A percentile compares a stretch with the other conserved stretches of the same genome.
Conservation (phyloP, 2,113 vertebrate genomes). For the Dipodomys ordii region DNA sequence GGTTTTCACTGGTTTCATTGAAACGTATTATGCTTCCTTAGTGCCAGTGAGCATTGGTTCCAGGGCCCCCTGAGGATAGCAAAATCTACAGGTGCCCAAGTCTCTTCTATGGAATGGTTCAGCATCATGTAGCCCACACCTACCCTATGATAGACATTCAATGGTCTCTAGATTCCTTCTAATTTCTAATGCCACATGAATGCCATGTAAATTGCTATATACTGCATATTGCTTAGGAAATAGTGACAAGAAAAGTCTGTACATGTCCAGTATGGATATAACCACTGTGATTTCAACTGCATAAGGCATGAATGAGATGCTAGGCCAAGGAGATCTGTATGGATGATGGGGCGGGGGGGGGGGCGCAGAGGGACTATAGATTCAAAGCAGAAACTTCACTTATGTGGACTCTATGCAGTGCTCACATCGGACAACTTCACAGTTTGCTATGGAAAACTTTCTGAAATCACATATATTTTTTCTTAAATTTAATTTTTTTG, state of each 20-base stretch:
- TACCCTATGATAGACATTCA: background rate
- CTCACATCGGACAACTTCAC: background rate
- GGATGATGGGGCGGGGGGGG: too few relatives aligned
- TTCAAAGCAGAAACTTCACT: background rate
- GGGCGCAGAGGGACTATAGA: background rate
- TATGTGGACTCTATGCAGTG: too few relatives aligned
- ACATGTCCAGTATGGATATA: background rate
- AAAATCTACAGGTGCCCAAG: background rate
- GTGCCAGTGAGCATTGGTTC: background rate
- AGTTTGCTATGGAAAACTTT: background rate
- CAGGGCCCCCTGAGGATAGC: background rate
- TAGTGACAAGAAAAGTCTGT: background rate
- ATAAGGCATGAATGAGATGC: background rate
- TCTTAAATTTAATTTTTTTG: background rate
- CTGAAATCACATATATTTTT: background rate
- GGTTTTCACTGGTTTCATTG: background rate
- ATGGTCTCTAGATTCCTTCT: too few relatives aligned
- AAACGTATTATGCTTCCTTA: background rate
- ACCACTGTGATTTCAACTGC: background rate
- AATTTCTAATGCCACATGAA: fast-evolving
- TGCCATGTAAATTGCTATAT: background rate
- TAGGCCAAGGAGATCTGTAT: fast-evolving
- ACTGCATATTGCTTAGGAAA: background rate
- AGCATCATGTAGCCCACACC: too few relatives aligned
- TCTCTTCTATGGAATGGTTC: background rate